Evolutionary conservation across 2,888 invertebrate genomes (phyloP), one percentile per base, ranked within the genome.

Genomic region (Atrina japonica): DNA sequence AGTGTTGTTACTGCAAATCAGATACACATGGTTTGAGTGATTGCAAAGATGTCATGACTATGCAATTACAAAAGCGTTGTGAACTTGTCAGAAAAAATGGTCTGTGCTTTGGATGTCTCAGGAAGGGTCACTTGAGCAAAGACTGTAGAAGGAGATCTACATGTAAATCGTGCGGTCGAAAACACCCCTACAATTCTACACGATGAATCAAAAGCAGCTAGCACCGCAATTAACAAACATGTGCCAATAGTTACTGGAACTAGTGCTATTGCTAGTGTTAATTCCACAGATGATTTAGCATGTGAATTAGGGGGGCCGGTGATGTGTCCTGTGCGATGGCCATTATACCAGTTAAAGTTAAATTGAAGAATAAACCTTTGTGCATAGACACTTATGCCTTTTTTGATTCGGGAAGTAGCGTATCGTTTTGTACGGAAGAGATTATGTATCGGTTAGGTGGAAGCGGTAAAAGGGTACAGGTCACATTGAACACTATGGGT

Each of bases 291-390:
- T 7, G 14, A 35, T 50, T 27, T 59, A 52, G 35, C 11, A 35
- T 5, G 35, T 35, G 6, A 35, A 35, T 5, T n/a, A 21, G 29
- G 43, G n/a, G 60, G 45, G 43, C 52, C 35, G 67, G 60, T 41
- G 29, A 66, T 27, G 7, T 55, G 9, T 56, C 63, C 1, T 69
- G 63, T 49, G 63, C 63, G n/a, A 69, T 69, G 56, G 56, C 58
- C 9, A 69, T 63, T 14, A 55, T 69, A 23, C 61, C 56, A n/a
- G 68, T 63, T 2, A 30, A 21, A 49, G 25, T 63, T 16, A 45
- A 49, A n/a, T n/a, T 56, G 7, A 47, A 56, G 23, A 63, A 63
- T 40, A 61, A 41, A 18, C 21, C 43, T 16, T 18, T 63, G 3
- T 14, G 18, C 18, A 16, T 63, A 3, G 49, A 50, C 14, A 63